Evolutionary conservation across 2,888 invertebrate genomes (phyloP), one percentile per base, ranked within the genome.

Genomic region (Ophioninae sp.): DNA sequence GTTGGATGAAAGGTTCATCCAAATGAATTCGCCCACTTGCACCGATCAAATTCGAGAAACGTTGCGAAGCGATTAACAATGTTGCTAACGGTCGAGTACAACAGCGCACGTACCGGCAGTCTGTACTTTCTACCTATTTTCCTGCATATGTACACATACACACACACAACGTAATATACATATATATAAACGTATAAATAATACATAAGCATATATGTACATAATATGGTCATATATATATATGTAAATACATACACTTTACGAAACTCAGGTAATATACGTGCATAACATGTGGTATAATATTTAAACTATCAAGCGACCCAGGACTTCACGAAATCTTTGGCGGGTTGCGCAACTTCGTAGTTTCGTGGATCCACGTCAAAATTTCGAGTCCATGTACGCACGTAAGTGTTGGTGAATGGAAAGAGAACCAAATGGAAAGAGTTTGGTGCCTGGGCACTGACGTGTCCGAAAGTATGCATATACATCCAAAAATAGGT

Each of bases 291-390:
- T 63, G 64, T 58, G 58, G 9, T 13, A 67, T 64, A 20, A 75
- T 51, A 81, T 44, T 81, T 74, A 81, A 65, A 68, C 61, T 67
- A 67, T 39, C 64, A 63, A 23, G 51, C 59, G 58, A 61, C 75
- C 61, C 72, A 59, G 75, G 75, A 84, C 65, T 74, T 65, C 67
- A 78, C 81, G 81, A 84, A 81, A 81, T 79, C 80, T 72, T 72
- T 61, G 69, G 39, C 37, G n/a, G 8, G 58, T 84, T 84, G 81
- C 83, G 81, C 75, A 84, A 84, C 71, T 67, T 61, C 20, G 69
- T 71, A 59, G 77, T 72, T 74, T 77, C 64, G 77, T 64, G 72
- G 63, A 64, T 51, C 63, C 37, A 63, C 74, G 64, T 72, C 79
- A 75, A 75, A 58, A 65, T 44, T 56, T 67, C 58, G 69, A 69